phyloP scores from a whole-genome alignment of 2,797 vertebrate species.

The Paramormyrops hopkinsi region DNA sequence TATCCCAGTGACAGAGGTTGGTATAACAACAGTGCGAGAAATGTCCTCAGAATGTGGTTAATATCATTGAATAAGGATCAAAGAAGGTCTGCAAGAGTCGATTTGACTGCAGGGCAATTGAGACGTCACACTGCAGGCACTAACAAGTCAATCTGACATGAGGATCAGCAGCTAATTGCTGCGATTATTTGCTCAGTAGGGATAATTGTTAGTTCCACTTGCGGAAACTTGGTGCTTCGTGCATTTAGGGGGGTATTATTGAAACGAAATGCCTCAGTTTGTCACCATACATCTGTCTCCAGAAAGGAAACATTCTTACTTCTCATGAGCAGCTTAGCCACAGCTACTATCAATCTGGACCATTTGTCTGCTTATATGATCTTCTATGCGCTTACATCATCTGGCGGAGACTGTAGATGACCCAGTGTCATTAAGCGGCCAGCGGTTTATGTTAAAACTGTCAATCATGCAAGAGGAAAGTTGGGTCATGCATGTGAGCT shows the following conservation, averaged over 20 bases:
- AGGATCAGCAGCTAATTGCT: slow-evolving; percentile 39
- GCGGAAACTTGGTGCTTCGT: slow-evolving; percentile 24
- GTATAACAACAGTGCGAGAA: neutral
- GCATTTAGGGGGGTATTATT: neutral
- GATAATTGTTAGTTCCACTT: slow-evolving; percentile 38
- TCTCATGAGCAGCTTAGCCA: neutral
- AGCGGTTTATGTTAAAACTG: neutral
- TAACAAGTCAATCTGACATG: slow-evolving; percentile 31
- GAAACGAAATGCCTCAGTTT: slow-evolving; percentile 1
- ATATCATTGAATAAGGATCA: slow-evolving; percentile 10
- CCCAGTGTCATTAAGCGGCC: neutral
- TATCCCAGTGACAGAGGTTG: neutral
- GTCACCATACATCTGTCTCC: neutral
- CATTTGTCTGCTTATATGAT: neutral
- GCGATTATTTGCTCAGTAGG: slow-evolving; percentile 34
- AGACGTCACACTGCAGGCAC: slow-evolving; percentile 4
- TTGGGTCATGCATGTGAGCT: neutral
- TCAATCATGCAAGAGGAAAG: neutral
- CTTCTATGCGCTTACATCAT: neutral
- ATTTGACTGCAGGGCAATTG: slow-evolving; percentile 10
- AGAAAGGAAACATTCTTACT: neutral
- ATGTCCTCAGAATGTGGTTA: neutral
- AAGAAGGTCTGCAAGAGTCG: slow-evolving; percentile 8
- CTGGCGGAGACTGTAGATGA: neutral
- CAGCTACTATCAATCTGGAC: neutral